Evolutionary conservation across 2,113 vertebrate species (phyloP), one percentile per base, ranked within the genome.

Genomic region (Entomyzon cyanotis): DNA sequence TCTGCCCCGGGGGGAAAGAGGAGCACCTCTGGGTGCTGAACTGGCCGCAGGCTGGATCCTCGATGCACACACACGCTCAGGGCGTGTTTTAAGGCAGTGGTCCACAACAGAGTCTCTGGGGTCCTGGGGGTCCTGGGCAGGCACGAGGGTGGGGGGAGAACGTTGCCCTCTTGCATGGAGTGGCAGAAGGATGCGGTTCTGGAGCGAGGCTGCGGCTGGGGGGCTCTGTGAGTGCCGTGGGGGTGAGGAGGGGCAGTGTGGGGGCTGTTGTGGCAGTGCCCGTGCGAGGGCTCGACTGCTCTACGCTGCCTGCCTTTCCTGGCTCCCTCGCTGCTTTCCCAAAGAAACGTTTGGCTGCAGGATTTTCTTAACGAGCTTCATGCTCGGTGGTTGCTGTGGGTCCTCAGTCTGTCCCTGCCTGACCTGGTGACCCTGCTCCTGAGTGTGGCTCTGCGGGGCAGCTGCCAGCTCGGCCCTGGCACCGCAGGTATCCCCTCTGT

Each of bases 51-150:
- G 31, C 67, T 25, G 47, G 16, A 4, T 50, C 71, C 27, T 47
- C 33, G 78, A 21, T 6, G 5, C 20, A 39, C 82, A 10, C 78
- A 5, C 67, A 16, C 65, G n/a, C 84, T 42, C 4, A 2, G 28
- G 11, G 80, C 33, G 50, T 41, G 84, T 50, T 90, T 90, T 97
- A 98, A 98, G 96, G 98, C 97, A 97, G 94, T 85, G 94, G 95
- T 96, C 97, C 93, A 90, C 95, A 93, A 52, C 84, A 44, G 94
- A 84, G 92, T 95, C 91, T 80, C 84, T 49, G 93, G 91, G 94
- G 73, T 94, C 77, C 90, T 63, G 85, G 89, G 62, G 81, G 86
- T 84, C 94, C 87, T 37, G 95, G 90, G 91, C 92, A 95, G 97
- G 96, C 97, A 94, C 84, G 73, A 80, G 89, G 93, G 93, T 69